Evolutionary conservation across 1,140 invertebrate species (phyloP).

Genomic region (Bradysia coprophila): DNA sequence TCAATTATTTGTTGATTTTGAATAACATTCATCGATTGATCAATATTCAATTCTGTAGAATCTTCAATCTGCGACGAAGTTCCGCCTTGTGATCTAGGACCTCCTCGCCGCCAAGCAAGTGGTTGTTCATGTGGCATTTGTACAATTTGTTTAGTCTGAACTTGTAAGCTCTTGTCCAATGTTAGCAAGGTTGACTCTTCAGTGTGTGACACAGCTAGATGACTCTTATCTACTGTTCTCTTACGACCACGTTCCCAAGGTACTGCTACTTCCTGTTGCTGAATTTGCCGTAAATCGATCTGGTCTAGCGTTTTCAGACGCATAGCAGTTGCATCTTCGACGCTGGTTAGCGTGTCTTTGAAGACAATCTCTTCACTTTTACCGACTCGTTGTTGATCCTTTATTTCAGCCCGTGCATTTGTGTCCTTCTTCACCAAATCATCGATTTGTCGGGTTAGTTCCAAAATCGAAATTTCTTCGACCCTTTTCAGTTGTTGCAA

Average conservation of each 20-base stretch:
- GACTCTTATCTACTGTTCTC: not conserved
- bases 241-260: not conserved
- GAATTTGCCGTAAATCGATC: slow-evolving; percentile 5
- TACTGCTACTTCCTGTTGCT: slow-evolving; percentile 10
- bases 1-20: slow-evolving; percentile 1
- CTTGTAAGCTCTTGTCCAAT: not conserved
- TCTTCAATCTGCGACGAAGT: slow-evolving; percentile 14
- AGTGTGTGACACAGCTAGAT: not conserved
- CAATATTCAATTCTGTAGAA: not conserved
- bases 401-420: not conserved
- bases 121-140: slow-evolving; percentile 4
- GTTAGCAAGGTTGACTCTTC: not conserved
- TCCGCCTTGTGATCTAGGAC: slow-evolving; percentile 13
- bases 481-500: slow-evolving; percentile 20
- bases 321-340: not conserved
- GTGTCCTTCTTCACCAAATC: slow-evolving; percentile 11
- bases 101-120: slow-evolving; percentile 22
- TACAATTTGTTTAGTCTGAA: not conserved
- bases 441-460: slow-evolving; percentile 21
- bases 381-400: not conserved
- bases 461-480: slow-evolving; percentile 23
- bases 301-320: too few relatives aligned
- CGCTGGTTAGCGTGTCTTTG: not conserved
- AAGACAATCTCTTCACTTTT: slow-evolving; percentile 6
- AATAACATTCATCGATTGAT: not conserved